Conservation (phyloP, 1,140 invertebrate species). For the Bactericera cockerelli region DNA sequence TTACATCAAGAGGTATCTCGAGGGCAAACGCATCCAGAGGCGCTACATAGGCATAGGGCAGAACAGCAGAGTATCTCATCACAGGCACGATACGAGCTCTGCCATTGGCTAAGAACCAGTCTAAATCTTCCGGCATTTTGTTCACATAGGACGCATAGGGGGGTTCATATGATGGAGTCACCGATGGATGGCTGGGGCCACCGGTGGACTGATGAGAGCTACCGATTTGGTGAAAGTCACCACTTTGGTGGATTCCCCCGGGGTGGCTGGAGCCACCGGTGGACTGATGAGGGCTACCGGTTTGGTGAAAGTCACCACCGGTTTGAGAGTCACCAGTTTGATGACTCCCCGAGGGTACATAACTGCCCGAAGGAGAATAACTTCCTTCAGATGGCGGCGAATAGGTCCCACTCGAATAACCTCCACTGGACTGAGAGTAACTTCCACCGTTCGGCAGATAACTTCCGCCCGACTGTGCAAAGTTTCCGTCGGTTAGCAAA, state of each 20-base stretch:
- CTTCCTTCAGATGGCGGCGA: no score
- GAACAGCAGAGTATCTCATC: slow-evolving; percentile 51
- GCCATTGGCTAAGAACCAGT: background rate
- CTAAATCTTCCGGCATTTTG: background rate
- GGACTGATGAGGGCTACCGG: no score
- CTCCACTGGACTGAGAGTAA: no score
- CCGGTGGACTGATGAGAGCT: no score
- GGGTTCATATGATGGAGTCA: background rate
- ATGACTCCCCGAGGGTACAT: background rate
- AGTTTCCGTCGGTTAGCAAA: no score
- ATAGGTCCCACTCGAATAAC: no score
- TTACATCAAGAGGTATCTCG: slow-evolving; percentile 54
- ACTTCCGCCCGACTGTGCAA: no score
- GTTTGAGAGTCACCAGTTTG: no score
- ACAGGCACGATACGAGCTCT: slow-evolving; percentile 16
- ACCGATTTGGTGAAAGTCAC: no score
- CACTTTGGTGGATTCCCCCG: background rate
- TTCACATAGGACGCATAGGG: background rate
- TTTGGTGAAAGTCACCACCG: no score
- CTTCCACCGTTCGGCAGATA: no score
- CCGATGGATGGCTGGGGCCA: background rate
- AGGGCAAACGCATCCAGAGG: slow-evolving; percentile 49
- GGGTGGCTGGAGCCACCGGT: background rate
- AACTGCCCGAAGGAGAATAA: no score
- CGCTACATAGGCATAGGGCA: slow-evolving; percentile 59